These are phyloP conservation scores for Psilanteris sp. DNA, from an alignment of 1,140 invertebrate genomes.

Conservation along the genomic window DNA sequence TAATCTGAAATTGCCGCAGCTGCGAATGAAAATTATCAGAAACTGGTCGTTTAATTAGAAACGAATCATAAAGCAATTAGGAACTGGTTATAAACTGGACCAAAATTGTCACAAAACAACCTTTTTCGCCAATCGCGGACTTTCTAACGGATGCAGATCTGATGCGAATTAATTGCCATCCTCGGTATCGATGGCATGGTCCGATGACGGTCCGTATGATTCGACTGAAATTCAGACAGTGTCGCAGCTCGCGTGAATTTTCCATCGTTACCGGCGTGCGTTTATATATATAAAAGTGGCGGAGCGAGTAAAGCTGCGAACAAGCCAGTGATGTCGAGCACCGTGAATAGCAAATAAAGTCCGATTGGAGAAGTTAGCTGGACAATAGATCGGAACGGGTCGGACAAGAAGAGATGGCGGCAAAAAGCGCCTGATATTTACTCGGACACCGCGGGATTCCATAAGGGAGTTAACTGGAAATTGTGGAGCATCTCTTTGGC, in stretches of 20 bases:
- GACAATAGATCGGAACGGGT: constrained; percentile 29
- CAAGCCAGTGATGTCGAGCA: neutral
- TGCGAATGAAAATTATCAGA: too few relatives aligned
- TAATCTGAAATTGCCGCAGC: too few relatives aligned
- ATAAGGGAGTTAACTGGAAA: constrained; percentile 48
- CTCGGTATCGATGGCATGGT: too few relatives aligned
- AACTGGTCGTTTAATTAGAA: constrained; percentile 38
- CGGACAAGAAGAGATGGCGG: too few relatives aligned
- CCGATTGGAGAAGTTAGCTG: neutral
- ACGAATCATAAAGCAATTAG: constrained; percentile 24
- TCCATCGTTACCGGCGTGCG: too few relatives aligned
- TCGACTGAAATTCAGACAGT: too few relatives aligned
- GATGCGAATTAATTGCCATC: too few relatives aligned
- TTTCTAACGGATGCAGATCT: too few relatives aligned
- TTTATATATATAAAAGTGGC: neutral
- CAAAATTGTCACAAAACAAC: constrained; percentile 11
- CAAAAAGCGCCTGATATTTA: constrained; percentile 11
- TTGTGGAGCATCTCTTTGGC: constrained; percentile 36
- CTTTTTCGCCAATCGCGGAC: neutral
- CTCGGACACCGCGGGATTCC: constrained; percentile 18
- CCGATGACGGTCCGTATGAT: too few relatives aligned
- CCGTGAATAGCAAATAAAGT: constrained; percentile 3
- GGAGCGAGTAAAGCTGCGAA: neutral
- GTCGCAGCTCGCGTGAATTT: neutral
- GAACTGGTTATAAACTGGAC: constrained; percentile 21